A percentile compares a stretch with the other conserved stretches of the same genome.
phyloP scores from a whole-genome alignment of 2,888 invertebrate species.

The Dicranocentrus wangi region DNA sequence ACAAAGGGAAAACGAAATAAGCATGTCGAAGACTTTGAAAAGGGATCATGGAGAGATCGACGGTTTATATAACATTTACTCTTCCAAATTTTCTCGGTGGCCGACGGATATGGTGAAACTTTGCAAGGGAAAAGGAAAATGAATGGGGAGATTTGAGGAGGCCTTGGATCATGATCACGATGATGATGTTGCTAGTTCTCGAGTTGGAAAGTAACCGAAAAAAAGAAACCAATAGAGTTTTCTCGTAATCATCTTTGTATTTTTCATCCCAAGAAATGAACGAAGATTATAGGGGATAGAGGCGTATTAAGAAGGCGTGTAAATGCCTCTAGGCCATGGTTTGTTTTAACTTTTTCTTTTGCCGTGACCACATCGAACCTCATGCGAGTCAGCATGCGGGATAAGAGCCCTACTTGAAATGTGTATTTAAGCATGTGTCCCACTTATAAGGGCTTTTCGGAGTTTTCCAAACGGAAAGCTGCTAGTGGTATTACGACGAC shows the following conservation, averaged over 20 bases:
- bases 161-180: constrained; percentile 22
- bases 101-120: constrained; percentile 56
- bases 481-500: not conserved
- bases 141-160: constrained; percentile 49
- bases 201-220: constrained; percentile 29
- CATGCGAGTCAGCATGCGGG: no score
- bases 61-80: constrained; percentile 30
- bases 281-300: constrained; percentile 25
- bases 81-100: constrained; percentile 50
- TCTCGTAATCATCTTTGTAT: constrained; percentile 50
- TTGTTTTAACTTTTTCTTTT: constrained; percentile 34
- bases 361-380: constrained; percentile 42
- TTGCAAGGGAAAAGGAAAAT: constrained; percentile 38
- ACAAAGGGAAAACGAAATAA: constrained; percentile 40
- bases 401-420: no score
- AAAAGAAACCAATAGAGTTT: constrained; percentile 50
- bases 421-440: no score
- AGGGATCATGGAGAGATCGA: constrained; percentile 36
- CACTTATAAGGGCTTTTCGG: no score
- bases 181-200: constrained; percentile 32
- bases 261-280: not conserved
- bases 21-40: constrained; percentile 18
- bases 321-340: constrained; percentile 25
- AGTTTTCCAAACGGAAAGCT: not conserved
- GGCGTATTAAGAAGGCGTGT: not conserved